Base-by-base conservation (phyloP, 2,797 vertebrate species). In the Lepus townsendii region DNA sequence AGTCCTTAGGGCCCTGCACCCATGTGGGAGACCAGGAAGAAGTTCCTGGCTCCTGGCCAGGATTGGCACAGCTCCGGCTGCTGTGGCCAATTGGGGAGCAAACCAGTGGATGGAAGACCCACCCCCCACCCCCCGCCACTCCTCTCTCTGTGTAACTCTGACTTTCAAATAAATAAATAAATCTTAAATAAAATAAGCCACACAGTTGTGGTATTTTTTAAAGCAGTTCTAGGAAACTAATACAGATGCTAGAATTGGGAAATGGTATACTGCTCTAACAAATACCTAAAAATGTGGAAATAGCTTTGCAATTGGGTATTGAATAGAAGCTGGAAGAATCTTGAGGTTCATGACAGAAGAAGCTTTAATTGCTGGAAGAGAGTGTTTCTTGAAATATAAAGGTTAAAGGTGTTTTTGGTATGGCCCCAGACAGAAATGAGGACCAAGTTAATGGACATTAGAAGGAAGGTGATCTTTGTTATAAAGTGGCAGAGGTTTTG, bases 361-460 rank as follows among this genome's bases (percentile, higher is more conserved):
- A 94, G 17, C 72, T 54, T 62, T 77, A 42, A 69, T 87, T 93
- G 11, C 38, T 63, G 63, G 77, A 88, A 72, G n/a, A 38, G 54
- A 80, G 85, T 54, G 3, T 30, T 93, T 47, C 47, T 82, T 88
- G 52, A 91, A 84, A 69, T 71, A 42, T 50, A 16, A 93, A 93
- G 26, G 10, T 52, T 84, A 76, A 76, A 68, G 35, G n/a, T 80
- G 38, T 8, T 76, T 91, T 88, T 57, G 4, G 32, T 66, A 52
- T 76, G n/a, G 30, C 2, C 27, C 52, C 50, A 71, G 12, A 5
- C 30, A 57, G 35, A 89, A 85, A 93, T 54, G 32, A 80, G 14
- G 30, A 88, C n/a, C 78, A 93, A 77, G 3, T 47, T 91, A 50
- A 42, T 93, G 11, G 47, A 24, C 69, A 89, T 22, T 60, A n/a